Base-by-base conservation (phyloP, 2,888 invertebrate genomes). In the Phytoseiulus persimilis region DNA sequence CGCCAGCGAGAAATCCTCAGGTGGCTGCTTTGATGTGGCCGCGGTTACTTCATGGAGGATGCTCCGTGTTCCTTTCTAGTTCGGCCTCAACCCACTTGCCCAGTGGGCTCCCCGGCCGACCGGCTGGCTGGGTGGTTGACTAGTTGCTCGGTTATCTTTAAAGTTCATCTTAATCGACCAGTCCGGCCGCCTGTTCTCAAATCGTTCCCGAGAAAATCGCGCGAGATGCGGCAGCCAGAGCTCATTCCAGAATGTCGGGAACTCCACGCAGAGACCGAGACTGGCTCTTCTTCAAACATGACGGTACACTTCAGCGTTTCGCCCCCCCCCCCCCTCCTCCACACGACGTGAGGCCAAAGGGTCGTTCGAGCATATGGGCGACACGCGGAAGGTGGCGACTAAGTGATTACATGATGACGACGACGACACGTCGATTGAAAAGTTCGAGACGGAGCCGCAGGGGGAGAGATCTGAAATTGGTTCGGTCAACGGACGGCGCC, bases 21-120 rank as follows among this genome's bases (percentile, higher is more conserved):
- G 87, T 87, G 87, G 87, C 33, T 45, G 32, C 87, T 87, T 87
- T 87, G 87, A 87, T 39, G 87, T 45, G 32, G 39, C 87, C 87
- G 87, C 65, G 65, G 65, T 65, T 65, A 65, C 65, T 65, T 65
- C 65, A 65, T 65, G 28, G 65, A 65, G 65, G 65, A 65, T 18
- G 65, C 11, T 65, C 65, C 39, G 39, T 65, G 65, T 65, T 65
- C 65, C 18, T 65, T 65, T 65, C 65, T 65, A 65, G 65, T 65
- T 23, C 65, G 65, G 65, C 65, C 65, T 65, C 65, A 65, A 65
- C 65, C 18, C 18, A 65, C 65, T 65, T 14, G 65, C 65, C 65
- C 65, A 39, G 5, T 39, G 39, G 39, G 39, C 9, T 3, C 9
- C 5, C 39, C 9, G 39, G 39, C 39, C 9, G 5, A 39, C 39